These are phyloP conservation scores for Brachionus rubens DNA, from an alignment of 1,140 invertebrate genomes.

Conservation along the genomic window DNA sequence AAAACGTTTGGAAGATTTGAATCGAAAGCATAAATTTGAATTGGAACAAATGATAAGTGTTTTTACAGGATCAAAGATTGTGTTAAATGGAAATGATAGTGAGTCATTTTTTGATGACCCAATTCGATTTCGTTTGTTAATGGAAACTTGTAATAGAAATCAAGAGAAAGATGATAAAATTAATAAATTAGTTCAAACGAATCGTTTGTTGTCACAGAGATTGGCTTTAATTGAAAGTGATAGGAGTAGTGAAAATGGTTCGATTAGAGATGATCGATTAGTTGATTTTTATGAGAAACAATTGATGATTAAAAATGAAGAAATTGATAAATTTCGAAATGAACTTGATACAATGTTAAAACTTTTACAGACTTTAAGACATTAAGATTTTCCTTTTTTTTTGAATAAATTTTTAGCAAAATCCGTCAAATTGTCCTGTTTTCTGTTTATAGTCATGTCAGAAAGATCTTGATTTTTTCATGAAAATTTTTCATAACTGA, in stretches of 20 bases:
- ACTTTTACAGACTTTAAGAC: neutral
- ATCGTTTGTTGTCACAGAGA: neutral
- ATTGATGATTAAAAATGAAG: neutral
- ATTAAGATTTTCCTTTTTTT: no score
- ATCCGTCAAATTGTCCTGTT: no score
- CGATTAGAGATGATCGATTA: neutral
- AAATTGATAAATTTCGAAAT: constrained; percentile 35
- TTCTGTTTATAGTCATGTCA: no score
- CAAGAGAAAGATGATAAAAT: neutral
- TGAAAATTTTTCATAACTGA: no score
- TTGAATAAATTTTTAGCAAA: no score
- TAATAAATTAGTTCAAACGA: neutral
- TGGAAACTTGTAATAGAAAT: neutral
- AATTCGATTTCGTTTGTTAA: neutral
- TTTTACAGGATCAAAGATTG: constrained; percentile 3
- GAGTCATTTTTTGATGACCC: neutral
- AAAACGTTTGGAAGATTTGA: constrained; percentile 8
- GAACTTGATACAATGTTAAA: constrained; percentile 19
- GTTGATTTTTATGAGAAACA: constrained; percentile 17
- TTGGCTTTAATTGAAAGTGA: constrained; percentile 7
- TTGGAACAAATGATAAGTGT: neutral
- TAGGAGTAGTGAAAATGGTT: neutral
- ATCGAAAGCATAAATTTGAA: neutral
- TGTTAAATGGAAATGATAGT: neutral
- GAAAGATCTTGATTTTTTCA: no score